phyloP scores from a whole-genome alignment of 2,113 vertebrate species.

The Rutilus rutilus region DNA sequence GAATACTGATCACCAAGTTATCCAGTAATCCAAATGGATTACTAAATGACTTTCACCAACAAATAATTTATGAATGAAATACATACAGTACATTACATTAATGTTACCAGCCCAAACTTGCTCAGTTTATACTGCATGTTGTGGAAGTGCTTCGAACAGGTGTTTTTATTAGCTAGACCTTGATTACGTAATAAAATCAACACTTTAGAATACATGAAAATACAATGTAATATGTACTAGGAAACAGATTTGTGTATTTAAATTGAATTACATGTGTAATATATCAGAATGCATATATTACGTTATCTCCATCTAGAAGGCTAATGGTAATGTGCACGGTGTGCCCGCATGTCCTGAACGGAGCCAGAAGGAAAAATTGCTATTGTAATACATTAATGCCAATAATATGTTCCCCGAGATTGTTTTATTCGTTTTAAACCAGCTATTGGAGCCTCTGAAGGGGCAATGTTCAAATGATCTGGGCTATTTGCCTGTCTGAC shows the following conservation, averaged over 20 bases:
- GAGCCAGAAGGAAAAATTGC: background rate
- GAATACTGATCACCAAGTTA: conserved; percentile 7
- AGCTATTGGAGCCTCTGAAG: background rate
- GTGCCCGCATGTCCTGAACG: background rate
- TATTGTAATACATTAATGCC: conserved; percentile 12
- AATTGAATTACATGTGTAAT: background rate
- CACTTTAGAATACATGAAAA: background rate
- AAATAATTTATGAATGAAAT: background rate
- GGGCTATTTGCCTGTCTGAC: conserved; percentile 31
- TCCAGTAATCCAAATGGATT: conserved; percentile 1
- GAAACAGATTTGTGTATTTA: background rate
- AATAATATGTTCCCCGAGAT: conserved; percentile 57
- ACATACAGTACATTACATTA: background rate
- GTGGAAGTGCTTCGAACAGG: background rate
- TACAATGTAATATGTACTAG: background rate
- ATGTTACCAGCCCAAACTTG: background rate
- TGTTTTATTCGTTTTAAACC: conserved; percentile 21
- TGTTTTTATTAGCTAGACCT: background rate
- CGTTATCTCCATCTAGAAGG: background rate
- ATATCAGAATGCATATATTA: background rate
- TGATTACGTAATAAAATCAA: background rate
- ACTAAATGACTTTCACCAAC: background rate
- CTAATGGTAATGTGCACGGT: background rate
- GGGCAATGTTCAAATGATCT: conserved; percentile 48
- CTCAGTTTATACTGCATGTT: background rate